Conservation (phyloP, 2,888 invertebrate genomes). For the Apocheima hispidaria region DNA sequence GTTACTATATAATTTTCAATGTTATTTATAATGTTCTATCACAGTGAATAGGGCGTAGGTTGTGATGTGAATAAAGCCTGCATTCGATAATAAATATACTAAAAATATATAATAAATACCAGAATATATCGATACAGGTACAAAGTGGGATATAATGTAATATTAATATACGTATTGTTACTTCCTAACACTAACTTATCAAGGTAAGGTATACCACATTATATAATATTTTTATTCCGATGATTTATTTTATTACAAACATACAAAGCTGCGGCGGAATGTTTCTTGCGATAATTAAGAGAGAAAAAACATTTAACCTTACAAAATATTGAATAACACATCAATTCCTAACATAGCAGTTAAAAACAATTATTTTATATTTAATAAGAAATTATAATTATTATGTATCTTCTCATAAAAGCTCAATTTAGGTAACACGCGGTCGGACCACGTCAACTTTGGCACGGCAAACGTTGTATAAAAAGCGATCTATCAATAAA, state of each 20-base stretch:
- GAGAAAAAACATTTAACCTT: constrained; percentile 7
- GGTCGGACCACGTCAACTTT: constrained; percentile 62
- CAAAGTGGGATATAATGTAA: constrained; percentile 22
- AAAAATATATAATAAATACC: constrained; percentile 10
- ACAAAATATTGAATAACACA: constrained; percentile 12
- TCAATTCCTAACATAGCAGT: constrained; percentile 25
- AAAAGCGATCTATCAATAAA: constrained; percentile 39
- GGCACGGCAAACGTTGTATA: constrained; percentile 65
- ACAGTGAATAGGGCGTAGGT: constrained; percentile 72
- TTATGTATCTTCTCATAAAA: constrained; percentile 48
- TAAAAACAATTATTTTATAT: constrained; percentile 40
- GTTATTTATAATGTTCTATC: constrained; percentile 54
- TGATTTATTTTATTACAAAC: constrained; percentile 29
- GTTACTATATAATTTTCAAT: constrained; percentile 19
- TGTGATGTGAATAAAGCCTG: constrained; percentile 19
- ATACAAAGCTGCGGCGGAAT: constrained; percentile 49
- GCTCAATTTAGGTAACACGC: constrained; percentile 43
- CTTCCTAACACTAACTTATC: constrained; percentile 29
- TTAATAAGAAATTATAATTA: constrained; percentile 46
- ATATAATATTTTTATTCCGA: constrained; percentile 25
- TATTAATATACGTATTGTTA: constrained; percentile 22
- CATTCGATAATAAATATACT: constrained; percentile 17
- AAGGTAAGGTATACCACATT: constrained; percentile 30
- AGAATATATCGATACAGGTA: constrained; percentile 21
- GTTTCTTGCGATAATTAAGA: constrained; percentile 43